These are phyloP conservation scores for Papilio elwesi DNA, from an alignment of 2,888 invertebrate species.

Conservation along the genomic window DNA sequence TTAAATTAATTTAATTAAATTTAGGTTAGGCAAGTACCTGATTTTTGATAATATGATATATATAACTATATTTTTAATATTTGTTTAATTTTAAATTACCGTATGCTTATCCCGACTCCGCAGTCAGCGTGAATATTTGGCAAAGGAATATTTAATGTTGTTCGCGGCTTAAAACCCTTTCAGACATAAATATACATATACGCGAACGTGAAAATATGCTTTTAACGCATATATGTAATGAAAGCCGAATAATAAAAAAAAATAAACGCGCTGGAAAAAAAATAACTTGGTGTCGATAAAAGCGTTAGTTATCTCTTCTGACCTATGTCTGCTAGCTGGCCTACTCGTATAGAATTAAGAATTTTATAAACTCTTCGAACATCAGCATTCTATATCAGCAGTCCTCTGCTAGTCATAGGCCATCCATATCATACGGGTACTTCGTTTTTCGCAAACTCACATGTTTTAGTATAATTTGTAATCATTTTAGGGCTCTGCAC, in stretches of 20 bases:
- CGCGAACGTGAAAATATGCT: neutral
- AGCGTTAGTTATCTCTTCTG: neutral
- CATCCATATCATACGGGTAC: neutral
- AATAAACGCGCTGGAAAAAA: neutral
- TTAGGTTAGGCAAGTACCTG: too few relatives aligned
- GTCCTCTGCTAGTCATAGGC: neutral
- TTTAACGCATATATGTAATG: neutral
- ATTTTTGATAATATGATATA: too few relatives aligned
- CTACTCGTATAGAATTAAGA: neutral
- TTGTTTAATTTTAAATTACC: conserved; percentile 8
- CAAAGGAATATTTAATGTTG: neutral
- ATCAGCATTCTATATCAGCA: neutral
- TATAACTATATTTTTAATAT: too few relatives aligned
- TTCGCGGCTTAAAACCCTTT: conserved; percentile 13
- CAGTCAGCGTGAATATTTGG: too few relatives aligned
- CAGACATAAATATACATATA: neutral
- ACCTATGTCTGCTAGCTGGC: neutral
- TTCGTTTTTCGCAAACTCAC: too few relatives aligned
- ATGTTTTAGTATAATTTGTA: neutral
- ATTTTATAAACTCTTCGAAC: neutral
- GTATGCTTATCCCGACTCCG: neutral
- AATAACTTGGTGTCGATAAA: too few relatives aligned
- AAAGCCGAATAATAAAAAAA: neutral
- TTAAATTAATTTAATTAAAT: too few relatives aligned
- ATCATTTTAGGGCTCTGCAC: conserved; percentile 65